Evolutionary conservation across 2,113 vertebrate genomes (phyloP).

Genomic region (Pantherophis guttatus): DNA sequence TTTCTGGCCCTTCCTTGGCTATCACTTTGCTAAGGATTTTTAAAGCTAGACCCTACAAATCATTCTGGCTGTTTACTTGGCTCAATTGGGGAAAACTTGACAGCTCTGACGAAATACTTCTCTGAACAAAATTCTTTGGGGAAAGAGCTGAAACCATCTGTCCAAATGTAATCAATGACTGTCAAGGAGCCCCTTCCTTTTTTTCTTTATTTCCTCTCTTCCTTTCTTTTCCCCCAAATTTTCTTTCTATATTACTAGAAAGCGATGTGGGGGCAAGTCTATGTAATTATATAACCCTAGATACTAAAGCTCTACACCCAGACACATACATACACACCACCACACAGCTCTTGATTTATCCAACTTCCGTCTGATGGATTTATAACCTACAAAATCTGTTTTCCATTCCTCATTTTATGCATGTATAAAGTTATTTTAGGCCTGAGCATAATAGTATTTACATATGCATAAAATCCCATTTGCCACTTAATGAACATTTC

Average conservation of each 20-base stretch:
- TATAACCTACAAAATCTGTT: neutral
- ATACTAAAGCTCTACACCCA: neutral
- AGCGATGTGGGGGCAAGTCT: neutral
- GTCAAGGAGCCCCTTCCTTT: constrained; percentile 39
- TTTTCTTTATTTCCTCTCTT: neutral
- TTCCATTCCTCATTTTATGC: neutral
- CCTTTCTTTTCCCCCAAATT: neutral
- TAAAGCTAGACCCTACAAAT: constrained; percentile 59
- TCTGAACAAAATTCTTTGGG: constrained; percentile 46
- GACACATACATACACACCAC: neutral
- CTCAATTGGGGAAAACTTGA: constrained; percentile 47
- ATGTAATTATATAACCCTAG: neutral
- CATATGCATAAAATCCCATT: neutral
- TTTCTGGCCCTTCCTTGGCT: constrained; percentile 46
- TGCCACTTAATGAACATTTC: neutral
- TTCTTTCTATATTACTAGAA: constrained; percentile 27
- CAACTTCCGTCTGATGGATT: neutral
- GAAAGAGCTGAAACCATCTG: constrained; percentile 41
- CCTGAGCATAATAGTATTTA: neutral
- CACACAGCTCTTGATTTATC: neutral
- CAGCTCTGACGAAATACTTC: constrained; percentile 57
- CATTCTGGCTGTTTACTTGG: constrained; percentile 39
- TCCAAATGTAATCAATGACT: constrained; percentile 46
- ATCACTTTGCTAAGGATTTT: constrained; percentile 36
- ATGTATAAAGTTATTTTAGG: neutral